phyloP scores from a whole-genome alignment of 2,113 vertebrate genomes.

The Zosterops pallidus region DNA sequence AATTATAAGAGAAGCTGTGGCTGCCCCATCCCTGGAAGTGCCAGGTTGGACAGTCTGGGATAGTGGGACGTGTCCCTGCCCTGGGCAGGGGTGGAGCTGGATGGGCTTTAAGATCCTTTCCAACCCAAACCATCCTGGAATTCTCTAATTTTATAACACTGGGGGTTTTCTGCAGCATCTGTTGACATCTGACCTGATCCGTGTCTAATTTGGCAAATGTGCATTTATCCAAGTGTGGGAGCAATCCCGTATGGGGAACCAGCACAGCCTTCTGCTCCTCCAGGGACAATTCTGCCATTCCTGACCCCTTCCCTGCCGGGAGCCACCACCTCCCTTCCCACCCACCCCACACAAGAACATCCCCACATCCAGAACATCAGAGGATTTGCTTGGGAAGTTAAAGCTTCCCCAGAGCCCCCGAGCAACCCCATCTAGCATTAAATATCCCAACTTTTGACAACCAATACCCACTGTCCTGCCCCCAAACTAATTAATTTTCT shows the following conservation, averaged over 20 bases:
- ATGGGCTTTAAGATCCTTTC: not conserved
- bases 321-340: not conserved
- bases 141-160: accelerated
- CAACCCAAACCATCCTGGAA: not conserved
- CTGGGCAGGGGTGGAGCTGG: not conserved
- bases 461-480: constrained; percentile 25
- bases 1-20: not conserved
- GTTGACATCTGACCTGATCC: not conserved
- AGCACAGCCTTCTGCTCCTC: not conserved
- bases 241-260: accelerated
- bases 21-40: not conserved
- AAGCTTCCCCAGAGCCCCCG: not conserved
- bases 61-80: not conserved
- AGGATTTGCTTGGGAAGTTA: not conserved
- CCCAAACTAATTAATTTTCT: constrained; percentile 49
- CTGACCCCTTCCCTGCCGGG: not conserved
- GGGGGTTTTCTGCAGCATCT: not conserved
- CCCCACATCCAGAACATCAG: not conserved
- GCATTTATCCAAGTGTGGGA: accelerated
- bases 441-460: constrained; percentile 15
- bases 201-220: not conserved
- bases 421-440: not conserved
- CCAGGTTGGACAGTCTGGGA: not conserved
- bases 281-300: not conserved
- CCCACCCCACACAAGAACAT: accelerated